A percentile compares a stretch with the other conserved stretches of the same genome.
Conservation (phyloP, 2,113 vertebrate genomes). For the Gymnogyps californianus region DNA sequence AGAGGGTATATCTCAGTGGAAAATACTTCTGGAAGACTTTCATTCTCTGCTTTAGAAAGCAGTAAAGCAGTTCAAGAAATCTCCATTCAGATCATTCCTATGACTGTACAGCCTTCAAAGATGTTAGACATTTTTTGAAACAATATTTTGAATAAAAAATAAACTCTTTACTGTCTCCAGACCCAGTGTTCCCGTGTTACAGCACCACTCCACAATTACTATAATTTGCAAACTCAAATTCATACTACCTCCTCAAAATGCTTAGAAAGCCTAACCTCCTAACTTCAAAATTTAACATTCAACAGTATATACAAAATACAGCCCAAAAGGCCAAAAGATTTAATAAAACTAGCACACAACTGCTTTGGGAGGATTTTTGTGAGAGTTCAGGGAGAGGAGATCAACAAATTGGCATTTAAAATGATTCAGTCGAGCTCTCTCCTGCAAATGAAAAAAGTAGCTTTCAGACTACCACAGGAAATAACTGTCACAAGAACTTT, state of each 20-base stretch:
- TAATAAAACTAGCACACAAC: neutral
- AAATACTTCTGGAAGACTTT: neutral
- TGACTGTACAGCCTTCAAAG: neutral
- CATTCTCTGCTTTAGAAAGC: neutral
- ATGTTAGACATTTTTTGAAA: neutral
- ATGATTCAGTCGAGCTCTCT: neutral
- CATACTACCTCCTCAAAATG: neutral
- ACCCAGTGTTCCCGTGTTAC: neutral
- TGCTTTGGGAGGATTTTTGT: neutral
- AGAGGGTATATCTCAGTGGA: neutral
- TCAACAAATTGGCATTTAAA: neutral
- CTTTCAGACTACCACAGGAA: neutral
- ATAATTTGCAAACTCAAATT: neutral
- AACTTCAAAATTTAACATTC: neutral
- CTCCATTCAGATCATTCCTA: neutral
- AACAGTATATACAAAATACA: neutral
- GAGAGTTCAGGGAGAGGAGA: neutral
- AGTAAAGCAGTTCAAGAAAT: neutral
- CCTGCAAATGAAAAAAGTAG: neutral
- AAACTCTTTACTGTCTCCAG: neutral
- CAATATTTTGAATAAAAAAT: neutral
- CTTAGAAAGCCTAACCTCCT: neutral
- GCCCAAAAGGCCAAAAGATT: neutral
- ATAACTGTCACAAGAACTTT: neutral
- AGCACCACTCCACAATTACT: neutral